These are phyloP conservation scores for Myathropa florea DNA, from an alignment of 2,888 invertebrate species.

Conservation along the genomic window DNA sequence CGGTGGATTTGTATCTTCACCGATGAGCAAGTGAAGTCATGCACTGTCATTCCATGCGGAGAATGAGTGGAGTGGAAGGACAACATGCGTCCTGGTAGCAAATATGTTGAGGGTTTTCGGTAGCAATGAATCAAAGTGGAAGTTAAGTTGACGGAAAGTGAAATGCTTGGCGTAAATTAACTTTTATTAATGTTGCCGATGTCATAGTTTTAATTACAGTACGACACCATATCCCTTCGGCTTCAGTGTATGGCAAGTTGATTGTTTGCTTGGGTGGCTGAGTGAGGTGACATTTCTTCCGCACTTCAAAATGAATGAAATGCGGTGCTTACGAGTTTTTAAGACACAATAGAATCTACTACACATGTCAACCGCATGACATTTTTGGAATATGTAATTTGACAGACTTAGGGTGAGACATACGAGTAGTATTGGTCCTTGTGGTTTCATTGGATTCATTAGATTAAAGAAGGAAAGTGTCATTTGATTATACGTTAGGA, in stretches of 20 bases:
- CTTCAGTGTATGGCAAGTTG: too few species aligned
- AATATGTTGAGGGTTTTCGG: slow-evolving; percentile 12
- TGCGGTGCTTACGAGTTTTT: neutral
- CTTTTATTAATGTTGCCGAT: slow-evolving; percentile 55
- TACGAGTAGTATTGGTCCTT: neutral
- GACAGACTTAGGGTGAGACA: neutral
- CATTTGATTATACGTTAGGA: too few species aligned
- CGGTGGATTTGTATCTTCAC: slow-evolving; percentile 52
- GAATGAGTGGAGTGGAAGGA: neutral
- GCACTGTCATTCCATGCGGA: slow-evolving; percentile 33
- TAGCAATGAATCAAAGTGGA: slow-evolving; percentile 61
- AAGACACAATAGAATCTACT: neutral
- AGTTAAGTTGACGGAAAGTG: slow-evolving; percentile 52
- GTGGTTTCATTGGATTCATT: neutral
- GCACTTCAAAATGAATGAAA: neutral
- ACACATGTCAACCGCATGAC: neutral
- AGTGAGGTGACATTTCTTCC: neutral
- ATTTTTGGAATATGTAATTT: neutral
- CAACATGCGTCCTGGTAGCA: slow-evolving; percentile 3
- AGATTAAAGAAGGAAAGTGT: neutral
- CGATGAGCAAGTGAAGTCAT: slow-evolving; percentile 51
- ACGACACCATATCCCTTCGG: neutral
- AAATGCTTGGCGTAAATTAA: slow-evolving; percentile 55
- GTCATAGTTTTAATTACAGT: slow-evolving; percentile 60
- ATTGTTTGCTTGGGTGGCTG: neutral